Percentiles rank a stretch among this genome's conserved stretches.
These are phyloP conservation scores for Hycleus phaleratus DNA, from an alignment of 1,140 invertebrate species.

Conservation along the genomic window DNA sequence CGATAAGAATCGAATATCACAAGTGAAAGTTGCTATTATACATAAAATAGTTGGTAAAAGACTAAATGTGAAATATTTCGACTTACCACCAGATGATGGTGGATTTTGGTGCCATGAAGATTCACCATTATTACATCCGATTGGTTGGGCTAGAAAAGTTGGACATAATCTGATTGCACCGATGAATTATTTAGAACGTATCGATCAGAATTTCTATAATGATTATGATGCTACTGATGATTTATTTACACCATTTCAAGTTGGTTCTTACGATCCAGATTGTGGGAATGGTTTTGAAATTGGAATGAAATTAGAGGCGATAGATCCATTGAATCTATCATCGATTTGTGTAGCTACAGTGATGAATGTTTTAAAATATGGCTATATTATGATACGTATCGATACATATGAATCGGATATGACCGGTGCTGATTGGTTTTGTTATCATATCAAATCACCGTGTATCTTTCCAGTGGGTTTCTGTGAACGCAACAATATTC, in stretches of 20 bases:
- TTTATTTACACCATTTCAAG: conserved; percentile 54
- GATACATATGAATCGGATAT: conserved; percentile 81
- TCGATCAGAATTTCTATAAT: conserved; percentile 46
- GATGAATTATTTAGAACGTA: conserved; percentile 62
- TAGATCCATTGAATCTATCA: conserved; percentile 91
- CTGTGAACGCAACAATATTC: conserved; percentile 73
- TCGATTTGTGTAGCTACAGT: conserved; percentile 93
- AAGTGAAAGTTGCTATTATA: conserved; percentile 81
- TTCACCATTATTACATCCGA: conserved; percentile 87
- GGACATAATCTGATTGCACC: conserved; percentile 83
- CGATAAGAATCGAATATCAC: conserved; percentile 90
- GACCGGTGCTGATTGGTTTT: conserved; percentile 90
- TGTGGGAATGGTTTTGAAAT: conserved; percentile 56
- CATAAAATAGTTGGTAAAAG: conserved; percentile 86
- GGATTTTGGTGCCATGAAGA: conserved; percentile 96
- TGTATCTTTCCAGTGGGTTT: conserved; percentile 96
- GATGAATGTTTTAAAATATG: conserved; percentile 83
- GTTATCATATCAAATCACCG: conserved; percentile 87
- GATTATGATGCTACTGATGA: conserved; percentile 68
- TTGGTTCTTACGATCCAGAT: conserved; percentile 29
- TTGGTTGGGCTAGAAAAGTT: conserved; percentile 79
- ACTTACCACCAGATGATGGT: conserved; percentile 65
- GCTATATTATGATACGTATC: conserved; percentile 93
- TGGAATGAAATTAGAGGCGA: conserved; percentile 95
- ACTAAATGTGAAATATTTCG: conserved; percentile 83